Evolutionary conservation across 2,888 invertebrate species (phyloP), one percentile per base, ranked within the genome.

Genomic region (Thymelicus lineola): DNA sequence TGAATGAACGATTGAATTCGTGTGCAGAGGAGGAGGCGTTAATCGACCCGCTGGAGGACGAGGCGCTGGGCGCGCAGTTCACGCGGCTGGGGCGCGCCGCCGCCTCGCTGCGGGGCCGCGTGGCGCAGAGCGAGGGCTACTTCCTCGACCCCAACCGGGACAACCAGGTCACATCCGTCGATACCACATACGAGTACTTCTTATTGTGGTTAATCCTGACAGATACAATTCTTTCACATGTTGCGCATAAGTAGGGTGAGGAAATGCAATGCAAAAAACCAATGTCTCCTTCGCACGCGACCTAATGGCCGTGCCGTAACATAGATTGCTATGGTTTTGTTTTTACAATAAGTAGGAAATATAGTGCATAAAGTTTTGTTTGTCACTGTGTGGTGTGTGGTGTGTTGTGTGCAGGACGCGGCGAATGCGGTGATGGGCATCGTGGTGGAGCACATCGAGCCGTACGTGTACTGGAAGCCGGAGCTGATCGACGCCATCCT

Each of bases 371-470:
- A n/a, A n/a, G n/a, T 3, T 0, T 28, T 3, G 28, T 28, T 28
- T 28, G 28, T 28, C 28, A 28, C 28, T 3, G 28, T 28, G 28
- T 28, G 28, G 28, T 28, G 28, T 28, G 28, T 7, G 9, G n/a
- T 1, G 5, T 7, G 9, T 46, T 4, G 45, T 12, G 42, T 12
- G 12, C 94, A 96, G 90, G 94, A 94, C 63, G 93, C 94, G 0
- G 94, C 95, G 0, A 95, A 94, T 63, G 91, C 94, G 0, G 83
- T 95, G 0, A 93, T 95, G 76, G 95, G 95, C 0, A 89, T 96
- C 9, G 95, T 94, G 0, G 94, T 95, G 1, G 94, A 94, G 0
- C 84, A 91, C 61, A 90, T 95, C 0, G 96, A 95, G 76, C 94
- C 94, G 0, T 90, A 95, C 58, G 80, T 86, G 0, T 90, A 93